Conservation (phyloP, 2,113 vertebrate genomes). For the Pipra filicauda region DNA sequence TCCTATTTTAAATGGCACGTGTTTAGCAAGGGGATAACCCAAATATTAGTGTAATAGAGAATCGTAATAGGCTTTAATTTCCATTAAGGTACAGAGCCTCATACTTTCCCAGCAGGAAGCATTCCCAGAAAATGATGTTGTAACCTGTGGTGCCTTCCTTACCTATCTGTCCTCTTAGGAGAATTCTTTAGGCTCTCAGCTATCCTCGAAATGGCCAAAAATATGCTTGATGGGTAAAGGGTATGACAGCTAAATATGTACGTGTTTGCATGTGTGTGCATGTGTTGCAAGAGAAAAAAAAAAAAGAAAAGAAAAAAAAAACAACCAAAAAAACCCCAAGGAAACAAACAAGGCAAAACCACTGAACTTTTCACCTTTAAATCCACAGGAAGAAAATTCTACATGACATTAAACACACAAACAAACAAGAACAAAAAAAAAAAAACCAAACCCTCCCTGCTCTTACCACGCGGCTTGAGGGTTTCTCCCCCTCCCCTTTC, state of each 20-base stretch:
- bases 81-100: accelerated
- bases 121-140: accelerated
- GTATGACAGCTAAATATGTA: accelerated
- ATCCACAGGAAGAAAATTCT: accelerated
- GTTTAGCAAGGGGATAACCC: background rate
- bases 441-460: accelerated
- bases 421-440: too few relatives aligned
- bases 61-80: accelerated
- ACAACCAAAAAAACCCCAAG: background rate
- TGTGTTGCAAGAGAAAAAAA: too few relatives aligned
- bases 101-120: background rate
- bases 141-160: background rate
- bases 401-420: accelerated
- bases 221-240: accelerated
- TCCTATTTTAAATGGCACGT: accelerated
- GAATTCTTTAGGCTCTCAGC: accelerated
- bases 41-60: accelerated
- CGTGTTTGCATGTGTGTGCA: accelerated
- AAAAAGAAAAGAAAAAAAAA: too few relatives aligned
- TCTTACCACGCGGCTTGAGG: accelerated
- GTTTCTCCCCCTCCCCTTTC: accelerated
- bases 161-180: accelerated
- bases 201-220: accelerated
- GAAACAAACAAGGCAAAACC: background rate
- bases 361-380: accelerated